Evolutionary conservation across 1,140 invertebrate genomes (phyloP).

Genomic region (Diploscapter pachys): DNA sequence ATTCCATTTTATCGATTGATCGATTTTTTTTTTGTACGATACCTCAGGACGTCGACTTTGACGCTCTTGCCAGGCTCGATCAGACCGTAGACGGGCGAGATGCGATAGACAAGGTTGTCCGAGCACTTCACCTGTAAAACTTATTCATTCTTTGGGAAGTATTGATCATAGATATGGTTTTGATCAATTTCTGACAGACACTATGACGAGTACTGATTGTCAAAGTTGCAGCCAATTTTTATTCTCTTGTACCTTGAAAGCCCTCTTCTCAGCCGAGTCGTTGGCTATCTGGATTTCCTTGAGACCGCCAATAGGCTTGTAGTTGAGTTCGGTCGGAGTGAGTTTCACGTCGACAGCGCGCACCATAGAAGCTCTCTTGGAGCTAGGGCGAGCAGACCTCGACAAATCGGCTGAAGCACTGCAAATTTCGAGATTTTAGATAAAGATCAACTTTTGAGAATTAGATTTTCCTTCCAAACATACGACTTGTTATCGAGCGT

Average conservation of each 20-base stretch:
- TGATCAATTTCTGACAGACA: neutral
- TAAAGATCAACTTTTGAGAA: neutral
- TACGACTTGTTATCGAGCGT: neutral
- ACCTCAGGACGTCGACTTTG: constrained; percentile 41
- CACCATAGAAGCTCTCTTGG: neutral
- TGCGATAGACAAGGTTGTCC: constrained; percentile 39
- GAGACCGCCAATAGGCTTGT: constrained; percentile 21
- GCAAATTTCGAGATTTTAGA: neutral
- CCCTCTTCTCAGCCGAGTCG: constrained; percentile 26
- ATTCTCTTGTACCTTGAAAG: constrained; percentile 30
- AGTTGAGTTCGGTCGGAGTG: constrained; percentile 22
- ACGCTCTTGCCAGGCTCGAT: constrained; percentile 27
- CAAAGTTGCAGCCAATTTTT: neutral
- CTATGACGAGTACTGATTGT: too few relatives aligned
- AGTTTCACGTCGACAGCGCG: neutral
- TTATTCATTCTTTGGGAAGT: neutral
- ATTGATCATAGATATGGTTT: neutral
- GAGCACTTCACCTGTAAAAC: constrained; percentile 37
- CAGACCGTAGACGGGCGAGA: constrained; percentile 39
- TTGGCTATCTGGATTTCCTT: constrained; percentile 42
- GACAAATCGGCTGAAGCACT: neutral
- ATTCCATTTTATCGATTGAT: too few relatives aligned
- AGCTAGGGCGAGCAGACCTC: neutral
- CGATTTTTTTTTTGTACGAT: too few relatives aligned
- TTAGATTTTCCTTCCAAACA: too few relatives aligned